phyloP scores from a whole-genome alignment of 2,797 vertebrate species.

The Enteromius viviparus region DNA sequence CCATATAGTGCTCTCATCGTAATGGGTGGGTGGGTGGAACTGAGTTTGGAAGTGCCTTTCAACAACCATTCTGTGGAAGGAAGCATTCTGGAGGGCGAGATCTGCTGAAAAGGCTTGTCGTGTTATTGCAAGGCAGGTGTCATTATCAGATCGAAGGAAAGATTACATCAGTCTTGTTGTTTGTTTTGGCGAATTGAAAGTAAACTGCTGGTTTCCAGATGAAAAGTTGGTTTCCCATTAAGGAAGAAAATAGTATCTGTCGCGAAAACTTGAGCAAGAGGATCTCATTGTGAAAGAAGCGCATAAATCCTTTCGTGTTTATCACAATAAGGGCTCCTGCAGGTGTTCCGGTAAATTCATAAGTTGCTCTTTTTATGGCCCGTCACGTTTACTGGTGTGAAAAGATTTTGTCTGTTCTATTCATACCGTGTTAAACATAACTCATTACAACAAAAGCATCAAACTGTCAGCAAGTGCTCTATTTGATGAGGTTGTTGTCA shows the following conservation, averaged over 20 bases:
- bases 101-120: slow-evolving; percentile 66
- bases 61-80: slow-evolving; percentile 61
- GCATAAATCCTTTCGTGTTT: not conserved
- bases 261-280: slow-evolving; percentile 42
- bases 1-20: not conserved
- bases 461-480: slow-evolving; percentile 66
- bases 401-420: not conserved
- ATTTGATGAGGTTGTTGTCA: slow-evolving; percentile 24
- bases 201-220: slow-evolving; percentile 64
- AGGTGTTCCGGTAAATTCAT: not conserved
- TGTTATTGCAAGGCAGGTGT: slow-evolving; percentile 75
- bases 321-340: not conserved
- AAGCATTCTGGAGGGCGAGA: slow-evolving; percentile 66
- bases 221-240: not conserved
- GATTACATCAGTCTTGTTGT: slow-evolving; percentile 75
- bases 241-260: slow-evolving; percentile 12
- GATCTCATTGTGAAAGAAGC: slow-evolving; percentile 3
- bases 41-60: slow-evolving; percentile 63
- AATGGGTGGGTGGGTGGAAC: slow-evolving; percentile 25
- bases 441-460: slow-evolving; percentile 51
- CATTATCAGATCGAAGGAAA: slow-evolving; percentile 68
- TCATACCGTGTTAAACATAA: not conserved
- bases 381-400: not conserved
- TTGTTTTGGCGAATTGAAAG: slow-evolving; percentile 73
- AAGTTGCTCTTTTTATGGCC: not conserved